A percentile compares a stretch with the other conserved stretches of the same genome.
phyloP scores from a whole-genome alignment of 2,888 invertebrate genomes.

The Rapana venosa region DNA sequence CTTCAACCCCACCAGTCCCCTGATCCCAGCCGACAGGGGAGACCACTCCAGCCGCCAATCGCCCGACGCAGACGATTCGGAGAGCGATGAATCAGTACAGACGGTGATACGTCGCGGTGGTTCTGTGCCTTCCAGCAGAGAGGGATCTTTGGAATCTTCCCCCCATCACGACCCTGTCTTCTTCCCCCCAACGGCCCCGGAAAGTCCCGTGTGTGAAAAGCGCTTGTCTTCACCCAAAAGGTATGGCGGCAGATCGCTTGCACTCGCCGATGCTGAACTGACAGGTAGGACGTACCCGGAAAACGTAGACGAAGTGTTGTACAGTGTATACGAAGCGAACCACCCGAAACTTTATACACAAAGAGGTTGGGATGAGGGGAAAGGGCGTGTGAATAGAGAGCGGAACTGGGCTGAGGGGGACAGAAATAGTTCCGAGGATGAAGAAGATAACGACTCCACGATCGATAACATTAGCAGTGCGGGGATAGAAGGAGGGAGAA shows the following conservation, averaged over 20 bases:
- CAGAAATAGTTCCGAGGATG: constrained; percentile 11
- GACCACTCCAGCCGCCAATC: background rate
- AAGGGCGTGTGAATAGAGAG: background rate
- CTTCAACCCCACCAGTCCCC: constrained; percentile 4
- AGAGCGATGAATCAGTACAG: constrained; percentile 44
- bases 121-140: constrained; percentile 22
- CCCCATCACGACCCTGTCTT: background rate
- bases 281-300: constrained; percentile 19
- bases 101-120: constrained; percentile 39
- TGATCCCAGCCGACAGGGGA: background rate
- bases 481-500: background rate
- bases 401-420: no score
- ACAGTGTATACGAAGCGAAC: background rate
- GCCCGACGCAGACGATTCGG: constrained; percentile 17
- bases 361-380: background rate
- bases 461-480: constrained; percentile 8
- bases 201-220: constrained; percentile 10
- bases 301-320: background rate
- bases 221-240: constrained; percentile 3
- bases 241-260: constrained; percentile 2
- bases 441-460: background rate
- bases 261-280: background rate
- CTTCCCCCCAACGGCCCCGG: background rate
- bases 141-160: constrained; percentile 11
- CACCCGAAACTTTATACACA: background rate